A percentile compares a stretch with the other conserved stretches of the same genome.
Conservation (phyloP, 2,113 vertebrate genomes). For the Microcebus tavaratra region DNA sequence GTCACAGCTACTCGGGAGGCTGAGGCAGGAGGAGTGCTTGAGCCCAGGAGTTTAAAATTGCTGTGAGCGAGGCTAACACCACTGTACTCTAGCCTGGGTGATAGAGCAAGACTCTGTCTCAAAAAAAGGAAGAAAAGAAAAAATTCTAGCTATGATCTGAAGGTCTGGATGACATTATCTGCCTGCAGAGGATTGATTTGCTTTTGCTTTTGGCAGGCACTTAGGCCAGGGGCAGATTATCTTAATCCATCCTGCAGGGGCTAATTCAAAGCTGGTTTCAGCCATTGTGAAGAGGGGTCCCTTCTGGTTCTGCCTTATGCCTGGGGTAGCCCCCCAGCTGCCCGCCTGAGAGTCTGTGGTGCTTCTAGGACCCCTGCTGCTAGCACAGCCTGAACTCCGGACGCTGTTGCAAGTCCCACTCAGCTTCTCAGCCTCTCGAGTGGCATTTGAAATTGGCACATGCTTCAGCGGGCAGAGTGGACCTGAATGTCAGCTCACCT, state of each 20-base stretch:
- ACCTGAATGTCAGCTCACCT: not conserved
- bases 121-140: no score
- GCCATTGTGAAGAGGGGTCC: not conserved
- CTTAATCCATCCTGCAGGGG: not conserved
- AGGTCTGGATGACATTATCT: not conserved
- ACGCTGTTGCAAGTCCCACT: not conserved
- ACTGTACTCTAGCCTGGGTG: no score
- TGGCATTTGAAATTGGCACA: not conserved
- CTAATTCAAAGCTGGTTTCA: not conserved
- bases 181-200: not conserved
- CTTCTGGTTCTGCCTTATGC: not conserved
- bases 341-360: not conserved
- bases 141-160: not conserved
- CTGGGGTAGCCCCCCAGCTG: not conserved
- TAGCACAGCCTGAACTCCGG: not conserved
- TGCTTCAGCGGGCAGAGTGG: fast-evolving
- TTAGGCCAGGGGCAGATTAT: not conserved
- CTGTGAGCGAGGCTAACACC: no score
- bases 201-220: not conserved
- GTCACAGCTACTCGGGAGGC: no score
- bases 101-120: no score
- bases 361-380: not conserved
- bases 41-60: no score
- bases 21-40: no score
- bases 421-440: not conserved